Evolutionary conservation across 2,888 invertebrate genomes (phyloP), one percentile per base, ranked within the genome.

Genomic region (Patella ulyssiponensis): DNA sequence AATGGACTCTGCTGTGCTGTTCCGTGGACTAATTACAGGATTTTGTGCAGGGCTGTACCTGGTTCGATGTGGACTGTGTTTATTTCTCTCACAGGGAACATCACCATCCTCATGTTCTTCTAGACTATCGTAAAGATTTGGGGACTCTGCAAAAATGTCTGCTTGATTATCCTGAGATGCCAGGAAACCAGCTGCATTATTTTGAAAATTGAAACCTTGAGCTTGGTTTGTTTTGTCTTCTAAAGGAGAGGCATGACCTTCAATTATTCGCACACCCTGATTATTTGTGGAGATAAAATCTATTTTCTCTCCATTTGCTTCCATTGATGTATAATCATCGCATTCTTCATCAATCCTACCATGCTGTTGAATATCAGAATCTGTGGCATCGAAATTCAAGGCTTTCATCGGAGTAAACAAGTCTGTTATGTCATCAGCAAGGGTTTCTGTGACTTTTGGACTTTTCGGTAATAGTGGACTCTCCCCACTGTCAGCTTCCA

Each of bases 231-330:
- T 15, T 15, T 73, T 5, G n/a, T 80, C 76, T 20, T 81, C 81
- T 23, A 81, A 54, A 3, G 79, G 71, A 11, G 81, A 79, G 20
- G 81, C 83, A 69, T 83, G 83, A 52, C 83, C 83, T 74, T 83
- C 83, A 72, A 83, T 83, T 51, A 83, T 83, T 15, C 83, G 78
- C 15, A 82, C 52, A 58, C 80, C 80, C 23, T 82, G 82, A 56
- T 77, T 77, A 20, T 83, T 79, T 58, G 79, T 80, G 9, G 70
- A 69, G 5, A 54, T 72, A 33, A 58, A 52, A 27, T 54, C n/a
- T 64, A 64, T 44, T 51, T 71, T 73, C 23, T 74, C 15, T 4
- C 51, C 17, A 44, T 17, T 71, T 44, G 44, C n/a, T 51, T n/a
- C 44, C 3, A 44, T 14, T 5, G 51, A 71, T 20, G 71, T 20